Evolutionary conservation across 2,797 vertebrate species (phyloP), one percentile per base, ranked within the genome.

Genomic region (Myiotriccus ornatus): DNA sequence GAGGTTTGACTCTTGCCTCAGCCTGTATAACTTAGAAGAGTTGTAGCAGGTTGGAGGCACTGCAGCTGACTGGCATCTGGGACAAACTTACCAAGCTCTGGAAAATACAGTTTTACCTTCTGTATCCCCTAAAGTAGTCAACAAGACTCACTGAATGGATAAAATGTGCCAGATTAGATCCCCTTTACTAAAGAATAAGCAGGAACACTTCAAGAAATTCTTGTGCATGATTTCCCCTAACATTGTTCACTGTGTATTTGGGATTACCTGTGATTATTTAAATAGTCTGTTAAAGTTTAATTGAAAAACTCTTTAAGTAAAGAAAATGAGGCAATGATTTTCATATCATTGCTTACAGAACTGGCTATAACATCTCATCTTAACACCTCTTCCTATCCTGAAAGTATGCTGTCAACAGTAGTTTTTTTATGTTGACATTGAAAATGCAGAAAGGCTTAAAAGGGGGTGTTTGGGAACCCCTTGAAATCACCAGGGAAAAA

Each of bases 301-400:
- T 44, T 70, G 68, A 74, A 95, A 93, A 94, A 78, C 53, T 69
- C 23, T 76, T 84, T 57, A 68, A 70, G 56, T 83, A 84, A 90
- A 68, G 63, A 74, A 95, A 94, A 91, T 16, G 24, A 92, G 41
- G 39, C 25, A 81, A 28, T 44, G 18, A 21, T 83, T 90, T 85
- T 92, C 70, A 93, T 89, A 81, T 91, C 60, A 64, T 87, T 95
- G 76, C 71, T 89, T 89, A 62, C 41, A 75, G 71, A 89, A 71
- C 43, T 77, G 67, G 17, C n/a, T 90, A 43, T 84, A 81, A 74
- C 23, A 65, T 74, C 69, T 86, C 44, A 50, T 7, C 2, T 78
- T 92, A 78, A 35, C 39, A 53, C 46, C 20, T 73, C 73, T 84
- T 28, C 30, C 53, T 70, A 17, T 62, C n/a, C 43, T 46, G 55